Evolutionary conservation across 1,140 invertebrate genomes (phyloP), one percentile per base, ranked within the genome.

Genomic region (Sinonovacula constricta): DNA sequence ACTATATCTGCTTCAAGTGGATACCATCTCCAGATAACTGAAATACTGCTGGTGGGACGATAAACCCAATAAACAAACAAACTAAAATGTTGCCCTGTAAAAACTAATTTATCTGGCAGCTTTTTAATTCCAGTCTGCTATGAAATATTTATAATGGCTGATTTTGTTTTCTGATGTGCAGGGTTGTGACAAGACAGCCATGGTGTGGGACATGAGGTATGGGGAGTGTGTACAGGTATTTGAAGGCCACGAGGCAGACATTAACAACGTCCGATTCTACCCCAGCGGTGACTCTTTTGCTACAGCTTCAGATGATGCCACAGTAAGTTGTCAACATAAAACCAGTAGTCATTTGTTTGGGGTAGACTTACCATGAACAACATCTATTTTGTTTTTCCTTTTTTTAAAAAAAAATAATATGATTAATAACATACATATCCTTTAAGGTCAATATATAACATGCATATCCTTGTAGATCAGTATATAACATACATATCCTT

Each of bases 171-270:
- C n/a, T n/a, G n/a, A n/a, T n/a, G n/a, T n/a, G n/a, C 84, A 96
- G 94, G 97, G 98, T 88, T 98, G 97, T 92, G 98, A 99, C 92
- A 97, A 97, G 91, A 95, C 97, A 92, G 97, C 98, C 63, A 94
- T 99, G 59, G 96, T 99, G 80, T 99, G 99, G 99, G 99, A 99
- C 92, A 99, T 99, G 96, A 93, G 99, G 86, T 98, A 96, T 67
- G 98, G 98, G 0, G 96, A 98, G 87, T 99, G 98, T 92, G 98
- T 99, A 51, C 98, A 99, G 92, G 96, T 96, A 65, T 99, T 99
- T 92, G 98, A 99, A 91, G 97, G 98, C 24, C 98, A 99, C 92
- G 96, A 97, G 82, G 98, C 98, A 3, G 99, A 99, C 92, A 97
- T 99, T 77, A 99, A 99, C 92, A 97, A 96, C 88, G 97, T 99